Percentiles rank a stretch among this genome's conserved stretches.
phyloP scores from a whole-genome alignment of 2,113 vertebrate species.

The Hippocampus abdominalis region DNA sequence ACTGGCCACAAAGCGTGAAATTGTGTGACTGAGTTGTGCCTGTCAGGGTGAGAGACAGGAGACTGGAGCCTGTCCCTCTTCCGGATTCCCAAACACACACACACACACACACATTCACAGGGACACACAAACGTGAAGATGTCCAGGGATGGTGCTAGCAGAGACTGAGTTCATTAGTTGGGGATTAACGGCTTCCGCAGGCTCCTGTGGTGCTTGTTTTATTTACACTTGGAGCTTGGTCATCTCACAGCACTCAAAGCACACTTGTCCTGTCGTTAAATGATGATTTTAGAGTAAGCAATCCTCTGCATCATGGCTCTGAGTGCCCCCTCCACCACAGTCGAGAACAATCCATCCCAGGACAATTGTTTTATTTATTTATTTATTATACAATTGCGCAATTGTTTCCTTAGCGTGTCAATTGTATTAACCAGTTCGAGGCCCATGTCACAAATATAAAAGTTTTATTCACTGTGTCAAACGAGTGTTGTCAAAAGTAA shows the following conservation, averaged over 20 bases:
- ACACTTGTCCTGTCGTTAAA: slow-evolving; percentile 29
- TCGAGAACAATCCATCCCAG: slow-evolving; percentile 29
- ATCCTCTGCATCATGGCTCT: slow-evolving; percentile 41
- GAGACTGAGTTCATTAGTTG: slow-evolving; percentile 72
- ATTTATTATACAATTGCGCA: too few species aligned
- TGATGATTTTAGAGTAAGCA: slow-evolving; percentile 40
- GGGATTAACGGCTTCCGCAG: slow-evolving; percentile 68
- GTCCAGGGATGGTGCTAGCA: slow-evolving; percentile 60
- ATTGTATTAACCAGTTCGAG: background rate
- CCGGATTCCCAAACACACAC: slow-evolving; percentile 41
- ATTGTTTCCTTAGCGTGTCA: background rate
- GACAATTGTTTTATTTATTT: too few species aligned
- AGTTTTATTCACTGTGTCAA: background rate
- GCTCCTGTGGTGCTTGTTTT: slow-evolving; percentile 58
- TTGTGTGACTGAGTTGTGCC: slow-evolving; percentile 71
- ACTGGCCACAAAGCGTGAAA: slow-evolving; percentile 71
- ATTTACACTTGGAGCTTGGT: slow-evolving; percentile 48
- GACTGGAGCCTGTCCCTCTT: slow-evolving; percentile 59
- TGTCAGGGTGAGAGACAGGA: slow-evolving; percentile 66
- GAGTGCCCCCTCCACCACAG: slow-evolving; percentile 38
- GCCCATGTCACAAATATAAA: background rate
- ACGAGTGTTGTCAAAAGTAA: too few species aligned
- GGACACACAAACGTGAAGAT: slow-evolving; percentile 46
- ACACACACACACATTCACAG: slow-evolving; percentile 25
- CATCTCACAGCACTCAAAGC: slow-evolving; percentile 36